Percentiles rank a stretch among this genome's conserved stretches.
phyloP scores from a whole-genome alignment of 2,113 vertebrate species.

The Camarhynchus parvulus region DNA sequence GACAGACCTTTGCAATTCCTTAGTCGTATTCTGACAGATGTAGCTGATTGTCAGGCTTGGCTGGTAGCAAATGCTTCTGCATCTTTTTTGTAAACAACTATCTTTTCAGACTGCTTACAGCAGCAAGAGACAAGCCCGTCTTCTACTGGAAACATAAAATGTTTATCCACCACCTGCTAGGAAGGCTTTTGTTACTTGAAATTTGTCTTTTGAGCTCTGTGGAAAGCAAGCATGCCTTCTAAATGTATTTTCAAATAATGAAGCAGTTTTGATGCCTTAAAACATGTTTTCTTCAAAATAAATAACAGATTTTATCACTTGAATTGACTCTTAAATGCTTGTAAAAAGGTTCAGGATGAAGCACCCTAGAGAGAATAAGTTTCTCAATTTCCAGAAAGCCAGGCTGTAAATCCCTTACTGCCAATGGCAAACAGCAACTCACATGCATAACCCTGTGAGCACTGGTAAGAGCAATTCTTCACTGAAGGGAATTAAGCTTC shows the following conservation, averaged over 20 bases:
- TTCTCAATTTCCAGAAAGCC: background rate
- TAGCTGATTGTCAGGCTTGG: slow-evolving; percentile 9
- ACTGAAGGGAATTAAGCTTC: background rate
- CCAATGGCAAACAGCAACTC: background rate
- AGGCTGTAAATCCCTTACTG: background rate
- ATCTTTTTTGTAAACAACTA: slow-evolving; percentile 47
- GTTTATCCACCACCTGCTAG: slow-evolving; percentile 63
- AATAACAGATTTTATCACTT: slow-evolving; percentile 59
- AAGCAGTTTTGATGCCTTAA: slow-evolving; percentile 47
- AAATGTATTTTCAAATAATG: slow-evolving; percentile 62
- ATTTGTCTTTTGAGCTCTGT: slow-evolving; percentile 43
- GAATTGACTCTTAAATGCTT: slow-evolving; percentile 55
- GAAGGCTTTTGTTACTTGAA: slow-evolving; percentile 60
- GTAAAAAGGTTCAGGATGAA: slow-evolving; percentile 13
- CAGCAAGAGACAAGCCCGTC: background rate
- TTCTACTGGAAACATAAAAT: slow-evolving; percentile 52
- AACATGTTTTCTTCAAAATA: slow-evolving; percentile 55
- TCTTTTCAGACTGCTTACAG: slow-evolving; percentile 37
- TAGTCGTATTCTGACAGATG: background rate
- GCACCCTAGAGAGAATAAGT: slow-evolving; percentile 24
- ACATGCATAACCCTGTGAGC: background rate
- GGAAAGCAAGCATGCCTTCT: slow-evolving; percentile 4
- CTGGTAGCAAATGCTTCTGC: slow-evolving; percentile 2
- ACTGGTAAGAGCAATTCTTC: background rate
- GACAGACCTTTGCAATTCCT: background rate